Percentiles rank a stretch among this genome's conserved stretches.
Evolutionary conservation across 2,113 vertebrate genomes (phyloP).

Genomic region (Grammomys surdaster): DNA sequence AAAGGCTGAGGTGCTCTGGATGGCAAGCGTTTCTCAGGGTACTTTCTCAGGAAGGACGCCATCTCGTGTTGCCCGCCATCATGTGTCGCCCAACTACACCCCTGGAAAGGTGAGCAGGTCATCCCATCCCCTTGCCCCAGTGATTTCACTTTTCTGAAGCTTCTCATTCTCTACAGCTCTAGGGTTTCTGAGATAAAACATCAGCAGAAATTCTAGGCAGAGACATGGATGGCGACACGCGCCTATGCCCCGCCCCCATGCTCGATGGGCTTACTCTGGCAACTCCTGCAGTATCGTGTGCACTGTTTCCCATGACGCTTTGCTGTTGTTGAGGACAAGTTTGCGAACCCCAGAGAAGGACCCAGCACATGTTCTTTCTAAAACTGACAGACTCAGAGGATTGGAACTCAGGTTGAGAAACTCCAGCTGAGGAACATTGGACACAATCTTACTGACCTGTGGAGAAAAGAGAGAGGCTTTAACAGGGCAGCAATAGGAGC

Average conservation of each 20-base stretch:
- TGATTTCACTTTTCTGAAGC: slow-evolving; percentile 46
- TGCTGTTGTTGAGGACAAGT: slow-evolving; percentile 98
- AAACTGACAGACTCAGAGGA: slow-evolving; percentile 92
- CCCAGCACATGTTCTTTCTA: slow-evolving; percentile 92
- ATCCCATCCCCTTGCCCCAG: slow-evolving; percentile 36
- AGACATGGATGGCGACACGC: neutral
- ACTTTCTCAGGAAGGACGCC: slow-evolving; percentile 67
- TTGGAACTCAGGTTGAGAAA: slow-evolving; percentile 99
- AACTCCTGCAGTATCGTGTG: slow-evolving; percentile 94
- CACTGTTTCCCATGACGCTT: slow-evolving; percentile 96
- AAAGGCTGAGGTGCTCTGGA: slow-evolving; percentile 45
- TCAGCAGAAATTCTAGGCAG: slow-evolving; percentile 28
- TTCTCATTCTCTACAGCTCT: slow-evolving; percentile 62
- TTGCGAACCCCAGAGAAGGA: slow-evolving; percentile 93
- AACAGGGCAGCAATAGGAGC: slow-evolving; percentile 81
- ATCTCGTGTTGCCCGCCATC: neutral
- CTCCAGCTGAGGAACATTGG: slow-evolving; percentile 96
- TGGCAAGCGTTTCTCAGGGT: slow-evolving; percentile 69
- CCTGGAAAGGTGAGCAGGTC: slow-evolving; percentile 25
- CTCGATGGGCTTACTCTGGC: slow-evolving; percentile 91
- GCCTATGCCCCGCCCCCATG: neutral
- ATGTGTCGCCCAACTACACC: neutral
- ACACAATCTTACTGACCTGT: slow-evolving; percentile 98
- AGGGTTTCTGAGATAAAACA: slow-evolving; percentile 63
- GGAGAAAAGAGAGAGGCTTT: slow-evolving; percentile 66